phyloP scores from a whole-genome alignment of 2,888 invertebrate species.

The Catocala sponsa region DNA sequence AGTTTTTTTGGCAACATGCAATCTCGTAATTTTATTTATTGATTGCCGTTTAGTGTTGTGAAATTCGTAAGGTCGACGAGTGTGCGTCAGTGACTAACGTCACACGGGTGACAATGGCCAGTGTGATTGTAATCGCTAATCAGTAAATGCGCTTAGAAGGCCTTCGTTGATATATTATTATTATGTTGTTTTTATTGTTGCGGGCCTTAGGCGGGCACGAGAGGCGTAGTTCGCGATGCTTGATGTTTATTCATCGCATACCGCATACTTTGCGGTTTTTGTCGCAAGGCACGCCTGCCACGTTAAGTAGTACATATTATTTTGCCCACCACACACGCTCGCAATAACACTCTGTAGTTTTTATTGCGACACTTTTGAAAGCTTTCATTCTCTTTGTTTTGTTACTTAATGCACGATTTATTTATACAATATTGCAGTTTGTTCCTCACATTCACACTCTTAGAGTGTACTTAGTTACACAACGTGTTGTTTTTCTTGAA shows the following conservation, averaged over 20 bases:
- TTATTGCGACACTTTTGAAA: conserved; percentile 32
- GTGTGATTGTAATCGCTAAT: too few species aligned
- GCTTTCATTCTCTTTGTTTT: conserved; percentile 28
- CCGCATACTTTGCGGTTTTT: conserved; percentile 51
- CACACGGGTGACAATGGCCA: too few species aligned
- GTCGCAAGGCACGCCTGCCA: conserved; percentile 36
- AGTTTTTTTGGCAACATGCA: too few species aligned
- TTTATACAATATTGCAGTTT: conserved; percentile 14
- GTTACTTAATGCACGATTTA: conserved; percentile 25
- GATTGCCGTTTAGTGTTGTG: too few species aligned
- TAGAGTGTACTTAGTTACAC: neutral
- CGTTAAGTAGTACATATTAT: conserved; percentile 40
- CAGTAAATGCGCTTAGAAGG: neutral
- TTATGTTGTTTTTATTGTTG: neutral
- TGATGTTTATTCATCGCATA: conserved; percentile 59
- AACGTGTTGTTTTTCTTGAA: neutral
- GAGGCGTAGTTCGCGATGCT: conserved; percentile 43
- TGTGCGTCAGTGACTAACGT: too few species aligned
- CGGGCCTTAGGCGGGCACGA: conserved; percentile 22
- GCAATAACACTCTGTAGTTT: conserved; percentile 35
- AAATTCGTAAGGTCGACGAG: too few species aligned
- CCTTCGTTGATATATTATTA: conserved; percentile 2
- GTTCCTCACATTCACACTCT: conserved; percentile 1
- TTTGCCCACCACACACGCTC: conserved; percentile 40
- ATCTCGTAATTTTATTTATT: too few species aligned